These are phyloP conservation scores for Champsocephalus gunnari DNA, from an alignment of 2,797 vertebrate species.

Conservation along the genomic window DNA sequence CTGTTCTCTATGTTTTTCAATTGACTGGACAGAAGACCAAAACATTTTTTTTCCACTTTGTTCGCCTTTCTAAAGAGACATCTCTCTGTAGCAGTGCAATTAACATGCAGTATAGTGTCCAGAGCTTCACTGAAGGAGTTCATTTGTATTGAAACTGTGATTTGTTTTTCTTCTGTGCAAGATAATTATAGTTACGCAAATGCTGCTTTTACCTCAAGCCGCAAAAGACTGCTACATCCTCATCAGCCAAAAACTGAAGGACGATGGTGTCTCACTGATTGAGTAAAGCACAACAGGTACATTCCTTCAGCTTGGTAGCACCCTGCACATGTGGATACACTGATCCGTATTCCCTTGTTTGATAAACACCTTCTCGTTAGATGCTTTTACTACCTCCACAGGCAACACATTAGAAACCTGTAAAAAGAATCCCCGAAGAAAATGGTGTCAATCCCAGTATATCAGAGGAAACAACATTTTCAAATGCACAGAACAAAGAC, in stretches of 20 bases:
- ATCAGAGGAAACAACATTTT: conserved; percentile 45
- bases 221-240: conserved; percentile 60
- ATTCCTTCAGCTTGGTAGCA: conserved; percentile 58
- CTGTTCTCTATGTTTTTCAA: conserved; percentile 60
- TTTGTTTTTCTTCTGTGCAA: conserved; percentile 24
- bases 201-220: conserved; percentile 79
- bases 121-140: conserved; percentile 66
- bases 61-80: conserved; percentile 67
- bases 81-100: conserved; percentile 69
- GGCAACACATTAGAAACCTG: conserved; percentile 56
- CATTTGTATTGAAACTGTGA: conserved; percentile 76
- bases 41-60: conserved; percentile 56
- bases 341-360: conserved; percentile 10
- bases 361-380: conserved; percentile 41
- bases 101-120: conserved; percentile 65
- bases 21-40: conserved; percentile 82
- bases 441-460: conserved; percentile 13
- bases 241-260: conserved; percentile 64
- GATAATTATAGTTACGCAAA: conserved; percentile 64
- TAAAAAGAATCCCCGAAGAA: conserved; percentile 13
- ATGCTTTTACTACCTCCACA: conserved; percentile 78
- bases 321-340: conserved; percentile 33
- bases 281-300: conserved; percentile 80
- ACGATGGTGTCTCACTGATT: conserved; percentile 49
- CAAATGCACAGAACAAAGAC: conserved; percentile 74